Percentiles rank a stretch among this genome's conserved stretches.
Conservation (phyloP, 2,113 vertebrate genomes). For the Antennarius striatus region DNA sequence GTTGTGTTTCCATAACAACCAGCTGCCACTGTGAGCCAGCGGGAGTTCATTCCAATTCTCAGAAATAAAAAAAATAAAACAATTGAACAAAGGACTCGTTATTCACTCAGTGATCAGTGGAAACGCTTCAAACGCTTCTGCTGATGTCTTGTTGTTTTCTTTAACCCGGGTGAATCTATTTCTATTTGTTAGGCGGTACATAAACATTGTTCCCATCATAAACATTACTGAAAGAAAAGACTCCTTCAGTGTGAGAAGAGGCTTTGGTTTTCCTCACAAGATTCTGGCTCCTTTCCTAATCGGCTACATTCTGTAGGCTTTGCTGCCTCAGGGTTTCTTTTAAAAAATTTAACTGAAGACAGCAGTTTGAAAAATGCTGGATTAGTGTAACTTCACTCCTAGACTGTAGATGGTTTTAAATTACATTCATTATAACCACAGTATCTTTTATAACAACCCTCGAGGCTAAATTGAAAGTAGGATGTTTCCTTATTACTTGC, state of each 20-base stretch:
- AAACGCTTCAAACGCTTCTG: not conserved
- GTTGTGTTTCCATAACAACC: slow-evolving; percentile 59
- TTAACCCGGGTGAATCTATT: no score
- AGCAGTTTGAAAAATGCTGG: not conserved
- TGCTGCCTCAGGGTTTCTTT: no score
- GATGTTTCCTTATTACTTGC: slow-evolving; percentile 47
- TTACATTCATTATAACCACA: not conserved
- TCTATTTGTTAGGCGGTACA: not conserved
- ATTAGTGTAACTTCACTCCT: not conserved
- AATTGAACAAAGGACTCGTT: slow-evolving; percentile 17
- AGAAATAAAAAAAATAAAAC: slow-evolving; percentile 5
- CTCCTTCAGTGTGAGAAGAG: not conserved
- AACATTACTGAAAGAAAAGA: not conserved
- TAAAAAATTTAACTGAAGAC: no score
- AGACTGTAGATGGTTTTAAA: not conserved
- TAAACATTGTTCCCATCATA: not conserved
- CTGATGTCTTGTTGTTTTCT: not conserved
- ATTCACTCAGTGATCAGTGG: not conserved
- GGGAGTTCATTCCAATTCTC: slow-evolving; percentile 18
- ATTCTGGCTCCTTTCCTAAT: not conserved
- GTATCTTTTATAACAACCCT: not conserved
- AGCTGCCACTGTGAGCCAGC: slow-evolving; percentile 33
- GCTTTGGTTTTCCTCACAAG: slow-evolving; percentile 18
- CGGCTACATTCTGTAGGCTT: slow-evolving; percentile 4
- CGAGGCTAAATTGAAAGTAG: not conserved